phyloP scores from a whole-genome alignment of 2,113 vertebrate species.

The Morone chrysops region DNA sequence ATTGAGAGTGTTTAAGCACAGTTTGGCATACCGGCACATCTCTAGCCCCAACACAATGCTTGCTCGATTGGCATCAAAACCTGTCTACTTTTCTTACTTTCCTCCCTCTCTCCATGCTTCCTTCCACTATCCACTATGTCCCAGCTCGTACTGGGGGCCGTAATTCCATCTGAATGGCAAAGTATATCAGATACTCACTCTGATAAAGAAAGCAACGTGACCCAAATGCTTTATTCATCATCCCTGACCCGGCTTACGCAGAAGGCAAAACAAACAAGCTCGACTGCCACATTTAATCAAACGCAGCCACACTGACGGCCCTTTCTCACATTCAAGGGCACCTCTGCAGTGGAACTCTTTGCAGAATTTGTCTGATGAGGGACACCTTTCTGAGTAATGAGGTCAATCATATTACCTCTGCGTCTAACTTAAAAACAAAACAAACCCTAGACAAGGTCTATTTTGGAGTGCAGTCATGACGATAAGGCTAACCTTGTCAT shows the following conservation, averaged over 20 bases:
- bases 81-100: neutral
- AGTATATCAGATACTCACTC: slow-evolving; percentile 48
- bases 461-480: slow-evolving; percentile 20
- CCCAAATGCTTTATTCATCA: slow-evolving; percentile 70
- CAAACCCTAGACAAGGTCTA: neutral
- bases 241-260: slow-evolving; percentile 34
- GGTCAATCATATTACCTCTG: slow-evolving; percentile 52
- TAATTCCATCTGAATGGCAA: slow-evolving; percentile 56
- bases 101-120: neutral
- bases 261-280: slow-evolving; percentile 67
- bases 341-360: slow-evolving; percentile 51
- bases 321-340: slow-evolving; percentile 63
- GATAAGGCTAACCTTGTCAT: slow-evolving; percentile 49
- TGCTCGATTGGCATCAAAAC: slow-evolving; percentile 18
- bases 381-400: slow-evolving; percentile 50
- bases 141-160: neutral
- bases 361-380: slow-evolving; percentile 40
- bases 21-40: neutral
- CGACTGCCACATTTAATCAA: slow-evolving; percentile 67
- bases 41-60: neutral
- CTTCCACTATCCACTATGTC: slow-evolving; percentile 5
- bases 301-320: slow-evolving; percentile 31
- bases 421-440: slow-evolving; percentile 10
- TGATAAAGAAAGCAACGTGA: slow-evolving; percentile 54
- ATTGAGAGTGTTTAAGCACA: neutral